Base-by-base conservation (phyloP, 2,888 invertebrate species). In the Apodemia zela region DNA sequence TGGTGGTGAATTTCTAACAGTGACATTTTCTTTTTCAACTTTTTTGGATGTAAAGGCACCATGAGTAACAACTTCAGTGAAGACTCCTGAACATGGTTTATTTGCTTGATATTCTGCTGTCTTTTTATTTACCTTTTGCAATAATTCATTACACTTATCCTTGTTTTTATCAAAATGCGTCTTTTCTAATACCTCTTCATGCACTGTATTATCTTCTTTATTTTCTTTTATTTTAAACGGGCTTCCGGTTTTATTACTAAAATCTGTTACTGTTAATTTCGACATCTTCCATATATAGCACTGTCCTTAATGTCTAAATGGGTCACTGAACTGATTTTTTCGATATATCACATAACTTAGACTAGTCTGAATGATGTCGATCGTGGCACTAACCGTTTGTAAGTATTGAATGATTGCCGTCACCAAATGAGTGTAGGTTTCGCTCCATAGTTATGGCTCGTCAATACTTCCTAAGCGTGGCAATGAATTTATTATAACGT, bases 391-490 rank as follows among this genome's bases (percentile, higher is more conserved):
- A 84, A 87, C 76, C 71, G 75, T 74, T 74, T 75, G 67, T 74
- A 79, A 72, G 77, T 81, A 82, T 79, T 79, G 78, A 79, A 80
- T 77, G 76, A 76, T 68, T 74, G 67, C 69, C 83, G 82, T 81
- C 77, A 72, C 76, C 75, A 77, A 76, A 71, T 84, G 78, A 80
- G 87, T 86, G 88, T 89, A 87, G 90, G 89, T 77, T 86, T 88
- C 85, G 87, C 85, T 86, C 89, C 90, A 81, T 89, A 89, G 71
- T 87, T 90, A 85, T 87, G 85, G 89, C 73, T 74, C 71, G 89
- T 74, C 74, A 77, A 73, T 76, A 86, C 85, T 88, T 89, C 88
- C 89, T 85, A 83, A 79, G 89, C 79, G 86, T 85, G 87, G 83
- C 78, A 80, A 79, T 88, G 90, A 90, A 90, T 90, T 81, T 76